Conservation (phyloP, 1,140 invertebrate genomes). For the Arion vulgaris region DNA sequence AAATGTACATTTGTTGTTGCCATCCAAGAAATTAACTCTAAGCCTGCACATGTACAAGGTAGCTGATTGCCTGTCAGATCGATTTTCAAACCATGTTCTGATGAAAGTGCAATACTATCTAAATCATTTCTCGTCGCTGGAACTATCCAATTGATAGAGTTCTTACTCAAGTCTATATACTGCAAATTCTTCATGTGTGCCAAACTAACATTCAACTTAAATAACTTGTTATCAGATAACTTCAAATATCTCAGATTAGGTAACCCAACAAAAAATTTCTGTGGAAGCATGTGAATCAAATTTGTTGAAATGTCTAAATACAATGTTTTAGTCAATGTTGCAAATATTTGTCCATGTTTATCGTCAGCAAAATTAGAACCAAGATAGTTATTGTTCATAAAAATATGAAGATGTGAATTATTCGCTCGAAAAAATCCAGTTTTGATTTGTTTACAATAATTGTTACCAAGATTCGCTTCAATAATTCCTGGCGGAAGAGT, state of each 20-base stretch:
- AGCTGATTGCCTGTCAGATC: neutral
- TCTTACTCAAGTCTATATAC: conserved; percentile 11
- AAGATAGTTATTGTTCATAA: neutral
- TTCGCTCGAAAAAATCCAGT: neutral
- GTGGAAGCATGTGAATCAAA: neutral
- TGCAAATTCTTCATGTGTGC: conserved; percentile 10
- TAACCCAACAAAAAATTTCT: neutral
- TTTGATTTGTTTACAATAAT: neutral
- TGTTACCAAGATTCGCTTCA: neutral
- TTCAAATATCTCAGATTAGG: neutral
- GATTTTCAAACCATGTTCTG: neutral
- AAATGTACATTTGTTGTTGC: neutral
- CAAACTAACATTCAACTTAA: neutral
- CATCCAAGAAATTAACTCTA: conserved; percentile 5
- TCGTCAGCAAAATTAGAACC: neutral
- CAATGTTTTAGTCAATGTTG: neutral
- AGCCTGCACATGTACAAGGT: neutral
- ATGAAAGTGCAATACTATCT: neutral
- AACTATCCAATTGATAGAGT: neutral
- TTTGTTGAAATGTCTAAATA: conserved; percentile 19
- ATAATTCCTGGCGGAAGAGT: too few species aligned
- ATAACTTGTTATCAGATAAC: conserved; percentile 5
- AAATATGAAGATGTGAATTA: neutral
- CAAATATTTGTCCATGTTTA: neutral
- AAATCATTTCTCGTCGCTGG: neutral